phyloP scores from a whole-genome alignment of 2,113 vertebrate species.

The Sciurus niger region DNA sequence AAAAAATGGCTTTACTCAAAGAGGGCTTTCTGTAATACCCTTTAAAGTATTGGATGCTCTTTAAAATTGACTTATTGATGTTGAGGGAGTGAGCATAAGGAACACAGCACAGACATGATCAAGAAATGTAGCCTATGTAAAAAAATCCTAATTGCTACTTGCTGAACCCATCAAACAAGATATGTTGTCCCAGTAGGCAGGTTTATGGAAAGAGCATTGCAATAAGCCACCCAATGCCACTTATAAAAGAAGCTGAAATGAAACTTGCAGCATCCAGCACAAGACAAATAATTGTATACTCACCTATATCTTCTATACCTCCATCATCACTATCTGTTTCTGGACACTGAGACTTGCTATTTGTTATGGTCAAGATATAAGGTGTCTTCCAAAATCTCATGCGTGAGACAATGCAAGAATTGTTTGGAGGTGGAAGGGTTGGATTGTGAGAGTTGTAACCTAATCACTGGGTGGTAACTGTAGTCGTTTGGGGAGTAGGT shows the following conservation, averaged over 20 bases:
- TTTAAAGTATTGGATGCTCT: slow-evolving; percentile 73
- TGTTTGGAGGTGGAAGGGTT: too few species aligned
- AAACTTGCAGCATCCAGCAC: background rate
- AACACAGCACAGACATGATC: slow-evolving; percentile 75
- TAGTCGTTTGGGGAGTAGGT: too few species aligned
- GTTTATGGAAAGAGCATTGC: slow-evolving; percentile 67
- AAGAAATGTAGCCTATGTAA: slow-evolving; percentile 75
- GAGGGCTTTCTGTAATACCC: slow-evolving; percentile 53
- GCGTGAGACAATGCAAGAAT: too few species aligned
- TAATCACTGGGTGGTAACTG: too few species aligned
- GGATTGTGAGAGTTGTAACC: too few species aligned
- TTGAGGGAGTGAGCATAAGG: slow-evolving; percentile 68
- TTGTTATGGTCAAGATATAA: background rate
- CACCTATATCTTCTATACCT: slow-evolving; percentile 14
- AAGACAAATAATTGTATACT: slow-evolving; percentile 1
- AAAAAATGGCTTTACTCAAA: slow-evolving; percentile 63
- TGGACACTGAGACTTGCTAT: slow-evolving; percentile 26
- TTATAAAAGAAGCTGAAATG: slow-evolving; percentile 63
- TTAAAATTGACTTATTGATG: slow-evolving; percentile 78
- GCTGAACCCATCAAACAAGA: slow-evolving; percentile 74
- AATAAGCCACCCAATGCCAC: slow-evolving; percentile 51
- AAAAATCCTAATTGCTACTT: slow-evolving; percentile 76
- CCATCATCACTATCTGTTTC: slow-evolving; percentile 44
- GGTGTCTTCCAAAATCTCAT: too few species aligned
- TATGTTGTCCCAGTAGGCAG: slow-evolving; percentile 70